These are phyloP conservation scores for Epinephelus moara DNA, from an alignment of 2,113 vertebrate species.

Conservation along the genomic window DNA sequence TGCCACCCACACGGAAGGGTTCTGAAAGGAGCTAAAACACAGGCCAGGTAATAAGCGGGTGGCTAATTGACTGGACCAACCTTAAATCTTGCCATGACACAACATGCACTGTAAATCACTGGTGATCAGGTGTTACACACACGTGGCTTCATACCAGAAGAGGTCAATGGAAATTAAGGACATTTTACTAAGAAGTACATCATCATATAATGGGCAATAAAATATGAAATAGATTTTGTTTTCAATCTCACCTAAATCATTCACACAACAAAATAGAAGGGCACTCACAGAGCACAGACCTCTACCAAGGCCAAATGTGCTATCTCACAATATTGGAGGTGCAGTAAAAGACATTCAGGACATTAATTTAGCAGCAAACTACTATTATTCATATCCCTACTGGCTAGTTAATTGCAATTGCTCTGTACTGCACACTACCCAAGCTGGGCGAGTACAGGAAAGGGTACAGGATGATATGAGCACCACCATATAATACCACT, in stretches of 20 bases:
- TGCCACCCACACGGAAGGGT: not conserved
- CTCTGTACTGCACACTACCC: no score
- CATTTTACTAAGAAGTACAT: not conserved
- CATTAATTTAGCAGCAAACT: no score
- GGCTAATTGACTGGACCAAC: not conserved
- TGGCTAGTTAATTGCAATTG: no score
- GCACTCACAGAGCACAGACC: no score
- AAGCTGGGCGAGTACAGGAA: no score
- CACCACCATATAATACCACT: no score
- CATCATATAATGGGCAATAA: not conserved
- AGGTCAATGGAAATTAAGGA: not conserved
- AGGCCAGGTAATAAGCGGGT: not conserved
- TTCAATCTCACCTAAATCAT: not conserved
- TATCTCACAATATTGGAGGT: no score
- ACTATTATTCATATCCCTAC: no score
- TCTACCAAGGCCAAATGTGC: no score
- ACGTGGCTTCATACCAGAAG: not conserved
- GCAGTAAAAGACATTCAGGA: no score
- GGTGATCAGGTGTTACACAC: not conserved
- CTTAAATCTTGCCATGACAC: not conserved
- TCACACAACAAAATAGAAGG: not conserved
- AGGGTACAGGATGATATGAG: no score
- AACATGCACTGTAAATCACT: no score
- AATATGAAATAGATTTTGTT: not conserved
- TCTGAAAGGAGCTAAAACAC: not conserved